phyloP scores from a whole-genome alignment of 2,888 invertebrate species.

The Dynastes tityus region DNA sequence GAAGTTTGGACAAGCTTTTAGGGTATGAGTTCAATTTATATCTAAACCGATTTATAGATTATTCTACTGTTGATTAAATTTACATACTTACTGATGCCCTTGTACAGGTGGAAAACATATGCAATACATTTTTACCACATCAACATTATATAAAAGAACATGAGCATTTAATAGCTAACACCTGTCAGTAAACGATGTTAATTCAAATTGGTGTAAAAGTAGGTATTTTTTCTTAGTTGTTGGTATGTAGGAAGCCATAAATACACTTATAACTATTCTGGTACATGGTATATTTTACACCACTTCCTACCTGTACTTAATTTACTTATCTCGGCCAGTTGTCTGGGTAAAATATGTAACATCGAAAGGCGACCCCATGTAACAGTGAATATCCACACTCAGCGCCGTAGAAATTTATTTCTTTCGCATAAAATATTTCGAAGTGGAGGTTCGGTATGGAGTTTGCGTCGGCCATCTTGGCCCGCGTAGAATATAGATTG shows the following conservation, averaged over 20 bases:
- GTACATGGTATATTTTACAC: not conserved
- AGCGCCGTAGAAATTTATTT: conserved; percentile 34
- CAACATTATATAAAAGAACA: no score
- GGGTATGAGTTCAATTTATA: no score
- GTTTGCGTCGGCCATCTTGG: conserved; percentile 47
- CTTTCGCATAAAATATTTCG: conserved; percentile 40
- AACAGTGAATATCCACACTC: not conserved
- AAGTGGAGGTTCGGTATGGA: conserved; percentile 17
- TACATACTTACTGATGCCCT: no score
- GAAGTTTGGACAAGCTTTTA: not conserved
- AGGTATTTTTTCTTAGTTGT: no score
- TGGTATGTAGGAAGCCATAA: no score
- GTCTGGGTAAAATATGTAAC: conserved; percentile 21
- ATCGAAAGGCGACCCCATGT: conserved; percentile 17
- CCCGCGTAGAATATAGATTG: conserved; percentile 49
- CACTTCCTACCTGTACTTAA: conserved; percentile 31
- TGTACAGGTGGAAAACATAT: no score
- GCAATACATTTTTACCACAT: no score
- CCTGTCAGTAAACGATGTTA: no score
- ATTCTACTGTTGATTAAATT: no score
- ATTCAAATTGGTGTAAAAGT: no score
- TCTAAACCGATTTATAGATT: no score
- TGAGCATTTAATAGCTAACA: no score
- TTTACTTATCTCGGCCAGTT: conserved; percentile 30
- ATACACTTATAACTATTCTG: not conserved